These are phyloP conservation scores for Hymenochirus boettgeri DNA, from an alignment of 2,113 vertebrate genomes.

Conservation along the genomic window DNA sequence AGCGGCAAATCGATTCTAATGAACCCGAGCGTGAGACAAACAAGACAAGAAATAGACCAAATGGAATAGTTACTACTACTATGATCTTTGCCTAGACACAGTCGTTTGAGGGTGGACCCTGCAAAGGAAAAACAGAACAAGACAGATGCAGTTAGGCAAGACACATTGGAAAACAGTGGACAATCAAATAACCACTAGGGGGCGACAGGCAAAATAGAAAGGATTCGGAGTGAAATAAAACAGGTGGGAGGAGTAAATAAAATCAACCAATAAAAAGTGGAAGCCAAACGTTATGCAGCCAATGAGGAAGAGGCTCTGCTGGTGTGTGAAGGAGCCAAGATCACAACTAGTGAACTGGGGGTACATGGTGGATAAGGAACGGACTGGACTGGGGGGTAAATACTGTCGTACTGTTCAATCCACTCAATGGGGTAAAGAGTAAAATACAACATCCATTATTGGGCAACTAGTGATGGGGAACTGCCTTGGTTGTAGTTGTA, in stretches of 20 bases:
- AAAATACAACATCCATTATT: too few species aligned
- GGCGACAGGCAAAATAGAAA: neutral
- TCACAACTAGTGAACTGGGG: conserved; percentile 31
- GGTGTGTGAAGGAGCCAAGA: conserved; percentile 63
- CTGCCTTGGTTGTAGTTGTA: too few species aligned
- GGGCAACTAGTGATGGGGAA: too few species aligned
- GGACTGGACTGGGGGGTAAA: too few species aligned
- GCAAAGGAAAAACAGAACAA: conserved; percentile 93
- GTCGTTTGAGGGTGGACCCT: conserved; percentile 99
- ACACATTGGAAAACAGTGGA: conserved; percentile 54
- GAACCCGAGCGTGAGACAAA: conserved; percentile 64
- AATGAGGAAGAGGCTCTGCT: too few species aligned
- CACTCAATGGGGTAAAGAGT: too few species aligned
- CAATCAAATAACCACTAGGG: fast-evolving
- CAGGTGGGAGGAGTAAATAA: conserved; percentile 1
- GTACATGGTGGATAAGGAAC: conserved; percentile 41
- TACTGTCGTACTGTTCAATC: too few species aligned
- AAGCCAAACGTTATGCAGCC: too few species aligned
- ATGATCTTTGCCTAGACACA: conserved; percentile 99
- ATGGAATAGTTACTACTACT: conserved; percentile 97
- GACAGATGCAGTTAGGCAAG: conserved; percentile 90
- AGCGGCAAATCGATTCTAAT: neutral
- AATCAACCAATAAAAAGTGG: too few species aligned
- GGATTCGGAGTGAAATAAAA: neutral
- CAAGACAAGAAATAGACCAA: conserved; percentile 43